phyloP scores from a whole-genome alignment of 2,888 invertebrate species.

The Pachycephus smyrnensis region DNA sequence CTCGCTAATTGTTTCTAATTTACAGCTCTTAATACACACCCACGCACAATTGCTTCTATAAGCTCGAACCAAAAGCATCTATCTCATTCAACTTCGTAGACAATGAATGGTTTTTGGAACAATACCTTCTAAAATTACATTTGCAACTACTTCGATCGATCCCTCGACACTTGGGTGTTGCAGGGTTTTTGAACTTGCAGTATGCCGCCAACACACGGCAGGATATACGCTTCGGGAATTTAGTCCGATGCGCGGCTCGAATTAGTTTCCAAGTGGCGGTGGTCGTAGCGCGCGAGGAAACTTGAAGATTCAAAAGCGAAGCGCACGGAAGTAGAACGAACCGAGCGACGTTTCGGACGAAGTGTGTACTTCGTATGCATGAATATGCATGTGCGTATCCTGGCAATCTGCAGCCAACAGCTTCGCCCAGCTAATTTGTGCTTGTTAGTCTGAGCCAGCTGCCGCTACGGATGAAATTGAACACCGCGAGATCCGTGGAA shows the following conservation, averaged over 20 bases:
- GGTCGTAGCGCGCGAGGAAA: conserved; percentile 1
- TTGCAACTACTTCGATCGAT: neutral
- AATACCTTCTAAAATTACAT: neutral
- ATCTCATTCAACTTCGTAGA: neutral
- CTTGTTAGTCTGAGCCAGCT: conserved; percentile 40
- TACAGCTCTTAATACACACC: neutral
- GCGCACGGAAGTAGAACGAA: conserved; percentile 1
- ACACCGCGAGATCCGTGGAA: neutral
- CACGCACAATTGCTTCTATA: neutral
- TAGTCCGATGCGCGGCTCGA: conserved; percentile 5
- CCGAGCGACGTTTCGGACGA: neutral
- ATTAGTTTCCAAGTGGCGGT: neutral
- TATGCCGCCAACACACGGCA: neutral
- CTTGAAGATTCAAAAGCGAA: neutral
- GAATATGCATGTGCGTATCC: neutral
- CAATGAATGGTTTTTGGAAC: neutral
- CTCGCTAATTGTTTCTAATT: conserved; percentile 6
- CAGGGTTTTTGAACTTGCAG: neutral
- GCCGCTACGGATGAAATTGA: conserved; percentile 12
- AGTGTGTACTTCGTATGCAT: neutral
- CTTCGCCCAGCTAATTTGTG: conserved; percentile 32
- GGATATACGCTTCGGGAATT: conserved; percentile 6
- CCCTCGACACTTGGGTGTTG: neutral
- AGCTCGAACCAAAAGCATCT: neutral
- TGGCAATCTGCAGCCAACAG: conserved; percentile 7